phyloP scores from a whole-genome alignment of 2,113 vertebrate genomes.

The Echinops telfairi region DNA sequence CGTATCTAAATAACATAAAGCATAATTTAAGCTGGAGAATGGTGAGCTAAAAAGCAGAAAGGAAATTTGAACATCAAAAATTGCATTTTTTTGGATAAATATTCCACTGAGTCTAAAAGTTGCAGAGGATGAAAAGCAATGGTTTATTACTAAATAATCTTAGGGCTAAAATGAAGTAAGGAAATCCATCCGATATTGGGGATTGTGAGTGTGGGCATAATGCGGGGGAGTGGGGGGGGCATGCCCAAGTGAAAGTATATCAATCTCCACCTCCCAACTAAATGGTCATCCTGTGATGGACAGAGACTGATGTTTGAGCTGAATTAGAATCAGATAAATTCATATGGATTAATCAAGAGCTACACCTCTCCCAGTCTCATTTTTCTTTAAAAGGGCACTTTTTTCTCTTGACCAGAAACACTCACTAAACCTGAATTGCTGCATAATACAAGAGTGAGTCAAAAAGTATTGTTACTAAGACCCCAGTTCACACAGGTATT shows the following conservation, averaged over 20 bases:
- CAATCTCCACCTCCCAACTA: neutral
- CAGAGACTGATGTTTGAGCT: neutral
- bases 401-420: neutral
- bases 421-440: no score
- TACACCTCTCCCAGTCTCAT: no score
- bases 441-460: no score
- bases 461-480: no score
- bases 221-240: no score
- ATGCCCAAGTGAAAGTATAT: neutral
- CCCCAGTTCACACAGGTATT: no score
- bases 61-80: neutral
- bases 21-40: neutral
- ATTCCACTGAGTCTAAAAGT: neutral
- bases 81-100: neutral
- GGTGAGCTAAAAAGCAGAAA: constrained; percentile 18
- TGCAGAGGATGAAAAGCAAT: neutral
- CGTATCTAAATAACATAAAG: constrained; percentile 29
- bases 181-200: neutral
- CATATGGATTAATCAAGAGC: no score
- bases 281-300: constrained; percentile 1
- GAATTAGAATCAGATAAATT: neutral
- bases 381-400: neutral
- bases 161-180: neutral
- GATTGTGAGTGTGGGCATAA: neutral
- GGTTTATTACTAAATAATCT: neutral